phyloP scores from a whole-genome alignment of 2,113 vertebrate genomes.

The Aspidoscelis tigris region DNA sequence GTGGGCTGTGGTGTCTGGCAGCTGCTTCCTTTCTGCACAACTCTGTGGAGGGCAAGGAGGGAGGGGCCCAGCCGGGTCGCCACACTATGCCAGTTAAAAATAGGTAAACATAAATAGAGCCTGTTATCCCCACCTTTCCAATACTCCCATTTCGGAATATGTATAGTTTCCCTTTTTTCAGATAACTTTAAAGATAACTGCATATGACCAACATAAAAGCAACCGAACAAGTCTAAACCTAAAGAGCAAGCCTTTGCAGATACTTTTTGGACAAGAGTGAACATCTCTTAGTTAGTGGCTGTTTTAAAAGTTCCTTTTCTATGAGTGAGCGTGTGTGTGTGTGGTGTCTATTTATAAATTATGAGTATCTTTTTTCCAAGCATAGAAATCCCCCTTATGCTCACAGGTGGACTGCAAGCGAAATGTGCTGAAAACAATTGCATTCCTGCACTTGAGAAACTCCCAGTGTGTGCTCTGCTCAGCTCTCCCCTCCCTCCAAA shows the following conservation, averaged over 20 bases:
- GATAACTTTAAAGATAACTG: constrained; percentile 40
- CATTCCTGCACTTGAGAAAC: constrained; percentile 57
- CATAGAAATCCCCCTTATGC: constrained; percentile 58
- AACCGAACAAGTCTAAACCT: constrained; percentile 31
- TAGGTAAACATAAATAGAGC: background rate
- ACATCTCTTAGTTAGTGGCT: constrained; percentile 36
- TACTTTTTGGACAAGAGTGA: constrained; percentile 33
- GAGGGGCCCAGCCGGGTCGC: too few relatives aligned
- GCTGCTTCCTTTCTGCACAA: too few relatives aligned
- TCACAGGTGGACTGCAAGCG: constrained; percentile 49
- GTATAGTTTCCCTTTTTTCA: constrained; percentile 16
- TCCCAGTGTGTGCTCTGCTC: constrained; percentile 57
- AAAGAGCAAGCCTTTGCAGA: constrained; percentile 17
- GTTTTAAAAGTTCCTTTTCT: constrained; percentile 64
- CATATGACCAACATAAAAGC: background rate
- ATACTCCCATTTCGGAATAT: background rate
- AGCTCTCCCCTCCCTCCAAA: background rate
- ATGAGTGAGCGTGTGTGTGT: background rate
- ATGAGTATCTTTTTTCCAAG: constrained; percentile 62
- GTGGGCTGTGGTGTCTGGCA: too few relatives aligned
- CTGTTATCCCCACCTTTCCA: too few relatives aligned
- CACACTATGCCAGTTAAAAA: background rate
- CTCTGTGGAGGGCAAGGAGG: too few relatives aligned
- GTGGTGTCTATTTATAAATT: constrained; percentile 59
- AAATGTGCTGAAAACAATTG: constrained; percentile 64